Percentiles rank a stretch among this genome's conserved stretches.
These are phyloP conservation scores for Drosophila flavopinicola DNA, from an alignment of 2,888 invertebrate species.

Conservation along the genomic window DNA sequence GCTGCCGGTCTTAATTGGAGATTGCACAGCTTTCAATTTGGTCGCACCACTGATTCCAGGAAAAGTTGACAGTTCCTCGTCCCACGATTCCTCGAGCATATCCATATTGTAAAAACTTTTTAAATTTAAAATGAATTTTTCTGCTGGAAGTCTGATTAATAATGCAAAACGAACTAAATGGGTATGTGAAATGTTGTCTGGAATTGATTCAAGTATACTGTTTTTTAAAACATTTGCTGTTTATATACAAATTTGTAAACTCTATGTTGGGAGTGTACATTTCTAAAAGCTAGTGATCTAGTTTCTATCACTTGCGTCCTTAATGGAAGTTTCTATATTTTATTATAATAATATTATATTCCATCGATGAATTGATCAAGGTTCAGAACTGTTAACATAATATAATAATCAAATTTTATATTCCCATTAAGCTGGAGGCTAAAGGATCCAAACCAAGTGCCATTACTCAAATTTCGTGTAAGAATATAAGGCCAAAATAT, in stretches of 20 bases:
- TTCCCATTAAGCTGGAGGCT: not conserved
- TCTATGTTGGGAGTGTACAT: too few species aligned
- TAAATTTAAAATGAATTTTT: slow-evolving; percentile 3
- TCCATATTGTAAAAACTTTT: slow-evolving; percentile 31
- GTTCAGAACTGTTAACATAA: too few species aligned
- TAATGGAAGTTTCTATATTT: too few species aligned
- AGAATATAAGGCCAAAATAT: not conserved
- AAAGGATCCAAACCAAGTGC: not conserved
- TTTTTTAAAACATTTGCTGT: too few species aligned
- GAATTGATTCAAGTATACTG: too few species aligned
- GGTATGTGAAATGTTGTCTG: not conserved
- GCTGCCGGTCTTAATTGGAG: slow-evolving; percentile 1
- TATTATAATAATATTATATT: too few species aligned
- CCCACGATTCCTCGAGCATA: not conserved
- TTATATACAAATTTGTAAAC: too few species aligned
- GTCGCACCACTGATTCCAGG: not conserved
- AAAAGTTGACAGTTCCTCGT: not conserved
- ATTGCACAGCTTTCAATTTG: slow-evolving; percentile 1
- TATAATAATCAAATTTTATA: too few species aligned
- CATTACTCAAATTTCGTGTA: not conserved
- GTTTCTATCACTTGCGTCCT: too few species aligned
- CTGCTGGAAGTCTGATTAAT: not conserved
- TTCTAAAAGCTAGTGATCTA: too few species aligned
- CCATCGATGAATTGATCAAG: too few species aligned
- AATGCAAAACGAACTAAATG: not conserved